Evolutionary conservation across 1,140 invertebrate genomes (phyloP).

Genomic region (Lethrus apterus): DNA sequence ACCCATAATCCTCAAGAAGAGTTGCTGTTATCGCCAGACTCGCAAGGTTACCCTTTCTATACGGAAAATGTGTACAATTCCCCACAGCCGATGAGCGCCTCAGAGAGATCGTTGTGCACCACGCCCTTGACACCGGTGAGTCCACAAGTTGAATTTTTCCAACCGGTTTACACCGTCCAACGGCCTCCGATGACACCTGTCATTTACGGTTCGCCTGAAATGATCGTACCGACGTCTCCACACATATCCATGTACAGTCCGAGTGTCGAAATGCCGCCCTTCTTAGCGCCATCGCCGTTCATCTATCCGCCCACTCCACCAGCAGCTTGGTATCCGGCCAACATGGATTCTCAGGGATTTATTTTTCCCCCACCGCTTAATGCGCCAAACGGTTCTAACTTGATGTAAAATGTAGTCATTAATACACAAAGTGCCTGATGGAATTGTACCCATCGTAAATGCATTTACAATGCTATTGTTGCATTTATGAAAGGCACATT

Average conservation of each 20-base stretch:
- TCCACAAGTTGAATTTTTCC: slow-evolving; percentile 7
- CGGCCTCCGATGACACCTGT: slow-evolving; percentile 21
- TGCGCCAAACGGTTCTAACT: neutral
- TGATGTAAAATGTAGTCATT: too few species aligned
- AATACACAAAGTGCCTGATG: too few species aligned
- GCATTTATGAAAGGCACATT: too few species aligned
- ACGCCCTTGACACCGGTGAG: slow-evolving; percentile 2
- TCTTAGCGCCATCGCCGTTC: slow-evolving; percentile 23
- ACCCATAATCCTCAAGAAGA: slow-evolving; percentile 1
- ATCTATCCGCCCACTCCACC: slow-evolving; percentile 29
- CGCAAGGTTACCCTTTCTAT: neutral
- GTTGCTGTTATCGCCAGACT: neutral
- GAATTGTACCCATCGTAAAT: too few species aligned
- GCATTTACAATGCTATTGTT: too few species aligned
- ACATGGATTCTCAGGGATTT: slow-evolving; percentile 33
- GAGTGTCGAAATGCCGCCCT: slow-evolving; percentile 29
- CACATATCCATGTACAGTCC: slow-evolving; percentile 23
- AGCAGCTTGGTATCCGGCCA: slow-evolving; percentile 27
- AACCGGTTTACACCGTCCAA: too few species aligned
- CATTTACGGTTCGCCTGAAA: slow-evolving; percentile 23
- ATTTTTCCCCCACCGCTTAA: slow-evolving; percentile 29
- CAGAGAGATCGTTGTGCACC: neutral
- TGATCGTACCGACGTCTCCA: slow-evolving; percentile 23
- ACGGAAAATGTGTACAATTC: slow-evolving; percentile 6
- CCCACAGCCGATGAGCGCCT: neutral